Percentiles rank a stretch among this genome's conserved stretches.
phyloP scores from a whole-genome alignment of 1,140 invertebrate genomes.

The Cherax destructor region DNA sequence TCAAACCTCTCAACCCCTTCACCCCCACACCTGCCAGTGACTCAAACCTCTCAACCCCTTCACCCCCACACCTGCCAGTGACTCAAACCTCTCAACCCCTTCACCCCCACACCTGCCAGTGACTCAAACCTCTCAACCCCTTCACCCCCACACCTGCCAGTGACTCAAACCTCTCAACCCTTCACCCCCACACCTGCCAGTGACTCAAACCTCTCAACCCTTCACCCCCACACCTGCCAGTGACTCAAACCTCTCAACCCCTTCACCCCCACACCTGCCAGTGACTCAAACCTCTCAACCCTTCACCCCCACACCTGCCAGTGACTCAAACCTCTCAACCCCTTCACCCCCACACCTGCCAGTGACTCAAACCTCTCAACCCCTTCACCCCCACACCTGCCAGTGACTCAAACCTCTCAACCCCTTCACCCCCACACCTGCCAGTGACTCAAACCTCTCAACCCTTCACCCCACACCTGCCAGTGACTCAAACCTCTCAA shows the following conservation, averaged over 20 bases:
- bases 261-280: no score
- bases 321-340: no score
- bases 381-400: background rate
- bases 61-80: no score
- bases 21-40: background rate
- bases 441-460: background rate
- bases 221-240: background rate
- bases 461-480: background rate
- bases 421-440: no score
- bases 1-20: background rate
- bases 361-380: background rate
- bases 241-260: no score
- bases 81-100: background rate
- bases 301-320: background rate
- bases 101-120: background rate
- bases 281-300: background rate
- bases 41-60: no score
- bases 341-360: no score
- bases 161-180: background rate
- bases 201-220: background rate
- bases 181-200: background rate
- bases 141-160: no score
- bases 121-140: no score
- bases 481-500: background rate
- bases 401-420: no score